A percentile compares a stretch with the other conserved stretches of the same genome.
phyloP scores from a whole-genome alignment of 2,797 vertebrate genomes.

The Sebastes diaconus region DNA sequence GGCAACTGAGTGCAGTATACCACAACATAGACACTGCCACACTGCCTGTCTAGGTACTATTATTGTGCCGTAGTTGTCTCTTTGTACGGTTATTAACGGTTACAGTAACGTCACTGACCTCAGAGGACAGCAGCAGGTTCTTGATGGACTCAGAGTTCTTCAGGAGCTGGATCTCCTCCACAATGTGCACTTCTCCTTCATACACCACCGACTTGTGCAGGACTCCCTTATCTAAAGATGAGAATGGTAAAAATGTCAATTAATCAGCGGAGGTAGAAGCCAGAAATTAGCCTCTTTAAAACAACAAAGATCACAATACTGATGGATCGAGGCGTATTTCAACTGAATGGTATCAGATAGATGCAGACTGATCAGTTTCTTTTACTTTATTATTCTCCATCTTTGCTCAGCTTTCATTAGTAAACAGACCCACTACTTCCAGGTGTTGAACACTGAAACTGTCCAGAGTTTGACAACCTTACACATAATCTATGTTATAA shows the following conservation, averaged over 20 bases:
- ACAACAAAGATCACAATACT: background rate
- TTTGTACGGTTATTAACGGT: background rate
- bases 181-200: constrained; percentile 86
- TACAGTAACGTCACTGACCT: constrained; percentile 76
- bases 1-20: background rate
- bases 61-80: background rate
- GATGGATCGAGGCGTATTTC: background rate
- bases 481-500: no score
- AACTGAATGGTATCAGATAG: background rate
- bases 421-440: background rate
- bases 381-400: background rate
- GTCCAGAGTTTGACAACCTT: background rate
- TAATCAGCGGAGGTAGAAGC: background rate
- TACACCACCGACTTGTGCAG: constrained; percentile 93
- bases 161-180: constrained; percentile 94
- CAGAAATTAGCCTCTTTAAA: background rate
- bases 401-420: background rate
- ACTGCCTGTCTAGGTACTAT: background rate
- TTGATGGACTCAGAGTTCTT: constrained; percentile 87
- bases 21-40: background rate
- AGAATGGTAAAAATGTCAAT: background rate
- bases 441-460: background rate
- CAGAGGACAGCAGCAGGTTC: constrained; percentile 88
- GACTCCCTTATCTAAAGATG: constrained; percentile 87
- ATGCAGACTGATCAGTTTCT: background rate